Evolutionary conservation across 2,113 vertebrate genomes (phyloP).

Genomic region (Cygnus buccinator): DNA sequence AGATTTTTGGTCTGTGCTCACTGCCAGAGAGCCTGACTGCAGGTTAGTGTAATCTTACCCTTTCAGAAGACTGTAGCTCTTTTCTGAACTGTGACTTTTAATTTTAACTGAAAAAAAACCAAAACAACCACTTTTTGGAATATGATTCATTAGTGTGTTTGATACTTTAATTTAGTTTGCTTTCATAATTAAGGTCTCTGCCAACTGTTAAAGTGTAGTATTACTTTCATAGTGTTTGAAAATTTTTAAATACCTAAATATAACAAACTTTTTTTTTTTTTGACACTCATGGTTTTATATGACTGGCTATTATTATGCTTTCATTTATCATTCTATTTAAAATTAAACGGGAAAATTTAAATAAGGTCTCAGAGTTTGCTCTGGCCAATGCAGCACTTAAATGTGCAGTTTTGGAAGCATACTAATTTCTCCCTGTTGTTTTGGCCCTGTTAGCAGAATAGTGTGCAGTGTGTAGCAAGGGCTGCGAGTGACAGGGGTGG

Average conservation of each 20-base stretch:
- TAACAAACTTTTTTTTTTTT: not conserved
- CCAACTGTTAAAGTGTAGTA: not conserved
- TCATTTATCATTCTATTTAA: slow-evolving; percentile 3
- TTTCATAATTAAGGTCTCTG: slow-evolving; percentile 27
- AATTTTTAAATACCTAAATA: not conserved
- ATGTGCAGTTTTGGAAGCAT: not conserved
- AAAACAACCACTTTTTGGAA: not conserved
- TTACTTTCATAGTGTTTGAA: not conserved
- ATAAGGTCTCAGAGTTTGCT: not conserved
- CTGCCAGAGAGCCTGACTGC: not conserved
- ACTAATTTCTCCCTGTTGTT: not conserved
- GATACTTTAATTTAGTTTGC: not conserved
- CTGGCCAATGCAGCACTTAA: not conserved
- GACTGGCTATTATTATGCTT: slow-evolving; percentile 4
- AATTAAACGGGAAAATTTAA: not conserved
- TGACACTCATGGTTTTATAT: not conserved
- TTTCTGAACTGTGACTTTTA: not conserved
- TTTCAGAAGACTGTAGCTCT: not conserved
- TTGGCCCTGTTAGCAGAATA: not conserved
- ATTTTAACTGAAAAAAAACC: not conserved
- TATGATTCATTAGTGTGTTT: not conserved
- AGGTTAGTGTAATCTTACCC: not conserved
- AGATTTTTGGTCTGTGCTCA: not conserved
- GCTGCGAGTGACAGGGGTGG: not conserved
- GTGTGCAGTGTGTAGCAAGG: not conserved